Evolutionary conservation across 1,140 invertebrate genomes (phyloP), one percentile per base, ranked within the genome.

Genomic region (Drosophila azteca): DNA sequence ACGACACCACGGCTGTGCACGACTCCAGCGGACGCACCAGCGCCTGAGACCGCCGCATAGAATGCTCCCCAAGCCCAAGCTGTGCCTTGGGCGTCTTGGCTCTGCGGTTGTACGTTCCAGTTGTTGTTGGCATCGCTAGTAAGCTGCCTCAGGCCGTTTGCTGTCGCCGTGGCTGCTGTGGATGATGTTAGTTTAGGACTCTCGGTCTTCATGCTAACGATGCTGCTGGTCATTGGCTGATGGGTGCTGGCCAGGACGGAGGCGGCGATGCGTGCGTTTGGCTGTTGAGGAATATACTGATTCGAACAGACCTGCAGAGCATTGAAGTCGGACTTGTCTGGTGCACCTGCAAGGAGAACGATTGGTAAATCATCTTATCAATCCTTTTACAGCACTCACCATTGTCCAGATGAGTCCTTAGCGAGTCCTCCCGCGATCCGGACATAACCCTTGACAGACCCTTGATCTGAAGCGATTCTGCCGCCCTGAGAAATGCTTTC

Each of bases 381-480:
- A 17, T 8, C 6, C n/a, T n/a, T 46, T 45, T 17, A 45, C 17
- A 6, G 20, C 6, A 60, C 67, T 58, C 41, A 90, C 79, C 92
- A 98, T 20, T 20, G 17, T 20, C 17, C 17, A 20, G 17, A 1
- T 20, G 17, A 20, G 17, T 20, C 17, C 17, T 20, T 1, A 20
- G 17, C 17, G 17, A 20, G 17, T 20, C 17, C 17, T 20, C 17
- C 0, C 17, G 1, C 17, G 17, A 1, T 1, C 17, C 17, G 17
- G 17, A 20, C 17, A 20, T 1, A 20, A 1, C 17, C 17, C 17
- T 20, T 0, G 17, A 20, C 17, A 20, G 93, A 49, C 97, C 97
- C 92, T 97, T 97, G 49, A 98, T 97, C 94, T 98, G 96, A 77
- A 98, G 92, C 48, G 96, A 96, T 92, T 98, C 96, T 2, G 97